A percentile compares a stretch with the other conserved stretches of the same genome.
Evolutionary conservation across 2,113 vertebrate genomes (phyloP).

Genomic region (Tychaedon coryphoeus): DNA sequence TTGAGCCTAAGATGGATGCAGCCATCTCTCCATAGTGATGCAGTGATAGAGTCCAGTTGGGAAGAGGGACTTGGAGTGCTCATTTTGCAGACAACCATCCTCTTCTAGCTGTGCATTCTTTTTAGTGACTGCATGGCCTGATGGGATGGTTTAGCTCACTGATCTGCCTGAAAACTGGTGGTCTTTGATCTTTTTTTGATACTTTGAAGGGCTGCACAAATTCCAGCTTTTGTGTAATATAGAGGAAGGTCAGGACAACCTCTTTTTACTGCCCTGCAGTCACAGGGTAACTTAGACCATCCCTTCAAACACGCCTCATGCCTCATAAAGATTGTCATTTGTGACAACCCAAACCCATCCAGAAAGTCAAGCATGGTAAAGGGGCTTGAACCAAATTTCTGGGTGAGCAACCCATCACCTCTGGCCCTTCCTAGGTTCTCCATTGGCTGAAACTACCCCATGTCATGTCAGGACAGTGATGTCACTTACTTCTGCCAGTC

Average conservation of each 20-base stretch:
- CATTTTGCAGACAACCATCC: neutral
- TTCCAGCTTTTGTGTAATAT: neutral
- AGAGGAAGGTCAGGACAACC: neutral
- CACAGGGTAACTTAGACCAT: neutral
- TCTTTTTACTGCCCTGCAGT: neutral
- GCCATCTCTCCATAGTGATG: no score
- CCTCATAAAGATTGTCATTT: neutral
- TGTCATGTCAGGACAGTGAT: accelerated
- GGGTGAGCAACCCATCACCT: neutral
- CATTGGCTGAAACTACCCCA: accelerated
- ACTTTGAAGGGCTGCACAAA: neutral
- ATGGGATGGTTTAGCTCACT: neutral
- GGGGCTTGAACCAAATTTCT: neutral
- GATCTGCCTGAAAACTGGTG: neutral
- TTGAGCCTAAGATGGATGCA: neutral
- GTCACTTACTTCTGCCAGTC: accelerated
- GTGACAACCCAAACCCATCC: neutral
- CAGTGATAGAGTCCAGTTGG: neutral
- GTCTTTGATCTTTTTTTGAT: neutral
- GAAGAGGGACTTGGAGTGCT: neutral
- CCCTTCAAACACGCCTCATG: neutral
- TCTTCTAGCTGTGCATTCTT: neutral
- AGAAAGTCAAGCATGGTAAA: neutral
- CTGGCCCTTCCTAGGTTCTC: neutral
- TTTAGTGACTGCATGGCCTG: neutral